Conservation (phyloP, 2,888 invertebrate genomes). For the Melanchra persicariae region DNA sequence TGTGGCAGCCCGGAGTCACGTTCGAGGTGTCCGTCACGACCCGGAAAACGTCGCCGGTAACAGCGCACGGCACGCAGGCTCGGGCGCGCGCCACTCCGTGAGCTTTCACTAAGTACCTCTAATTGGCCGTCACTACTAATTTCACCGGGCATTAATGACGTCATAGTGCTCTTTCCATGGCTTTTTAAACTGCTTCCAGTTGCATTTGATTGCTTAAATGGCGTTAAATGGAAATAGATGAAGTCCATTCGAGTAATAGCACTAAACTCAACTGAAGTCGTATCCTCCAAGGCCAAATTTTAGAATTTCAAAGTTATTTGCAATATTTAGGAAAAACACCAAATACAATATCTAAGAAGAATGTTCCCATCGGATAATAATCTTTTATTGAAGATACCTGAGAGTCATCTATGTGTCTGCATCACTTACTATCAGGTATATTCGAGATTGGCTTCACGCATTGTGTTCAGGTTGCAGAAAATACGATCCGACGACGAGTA, state of each 20-base stretch:
- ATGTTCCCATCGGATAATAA: constrained; percentile 1
- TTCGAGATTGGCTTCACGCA: constrained; percentile 51
- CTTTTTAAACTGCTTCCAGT: constrained; percentile 40
- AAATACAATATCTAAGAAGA: background rate
- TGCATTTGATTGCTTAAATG: constrained; percentile 37
- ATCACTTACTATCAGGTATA: constrained; percentile 29
- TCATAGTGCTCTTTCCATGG: constrained; percentile 29
- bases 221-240: constrained; percentile 26
- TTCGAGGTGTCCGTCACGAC: constrained; percentile 63
- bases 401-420: background rate
- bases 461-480: constrained; percentile 49
- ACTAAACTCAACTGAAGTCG: constrained; percentile 17
- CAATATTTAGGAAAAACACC: background rate
- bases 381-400: constrained; percentile 7
- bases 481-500: constrained; percentile 56
- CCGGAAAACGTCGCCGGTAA: constrained; percentile 58
- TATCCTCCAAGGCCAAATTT: constrained; percentile 8
- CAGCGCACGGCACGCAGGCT: constrained; percentile 29
- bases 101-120: constrained; percentile 62
- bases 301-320: constrained; percentile 1
- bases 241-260: constrained; percentile 20
- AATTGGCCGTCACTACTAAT: constrained; percentile 66
- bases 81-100: constrained; percentile 46
- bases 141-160: constrained; percentile 49
- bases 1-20: constrained; percentile 64